Conservation (phyloP, 2,797 vertebrate species). For the Danio choprae region DNA sequence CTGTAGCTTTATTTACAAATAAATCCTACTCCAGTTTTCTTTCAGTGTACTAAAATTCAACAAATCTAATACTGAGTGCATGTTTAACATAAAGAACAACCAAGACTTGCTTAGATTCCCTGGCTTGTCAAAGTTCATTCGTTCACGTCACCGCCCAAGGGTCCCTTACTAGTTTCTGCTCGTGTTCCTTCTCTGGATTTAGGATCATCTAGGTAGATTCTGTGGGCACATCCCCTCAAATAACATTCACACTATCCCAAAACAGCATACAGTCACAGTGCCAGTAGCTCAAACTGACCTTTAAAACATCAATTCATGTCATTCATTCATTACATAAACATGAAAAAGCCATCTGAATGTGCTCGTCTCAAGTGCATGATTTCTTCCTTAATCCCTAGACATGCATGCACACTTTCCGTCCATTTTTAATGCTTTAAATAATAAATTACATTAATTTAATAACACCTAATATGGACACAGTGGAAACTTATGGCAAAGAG, state of each 20-base stretch:
- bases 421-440: constrained; percentile 16
- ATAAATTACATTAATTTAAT: constrained; percentile 34
- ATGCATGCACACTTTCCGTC: constrained; percentile 7
- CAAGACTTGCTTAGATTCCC: background rate
- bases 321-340: background rate
- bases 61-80: background rate
- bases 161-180: background rate
- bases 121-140: constrained; percentile 6
- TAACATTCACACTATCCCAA: background rate
- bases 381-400: background rate
- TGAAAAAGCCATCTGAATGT: background rate
- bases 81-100: background rate
- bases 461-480: constrained; percentile 19
- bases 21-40: too few species aligned
- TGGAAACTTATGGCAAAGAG: constrained; percentile 39
- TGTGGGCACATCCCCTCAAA: background rate
- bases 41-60: background rate
- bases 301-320: constrained; percentile 6
- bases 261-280: background rate
- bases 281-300: constrained; percentile 2
- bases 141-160: background rate
- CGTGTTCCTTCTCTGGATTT: background rate
- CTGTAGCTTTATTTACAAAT: background rate
- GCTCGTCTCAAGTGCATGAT: background rate
- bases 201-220: constrained; percentile 1